These are phyloP conservation scores for Melanargia galathea DNA, from an alignment of 2,888 invertebrate species.

Conservation along the genomic window DNA sequence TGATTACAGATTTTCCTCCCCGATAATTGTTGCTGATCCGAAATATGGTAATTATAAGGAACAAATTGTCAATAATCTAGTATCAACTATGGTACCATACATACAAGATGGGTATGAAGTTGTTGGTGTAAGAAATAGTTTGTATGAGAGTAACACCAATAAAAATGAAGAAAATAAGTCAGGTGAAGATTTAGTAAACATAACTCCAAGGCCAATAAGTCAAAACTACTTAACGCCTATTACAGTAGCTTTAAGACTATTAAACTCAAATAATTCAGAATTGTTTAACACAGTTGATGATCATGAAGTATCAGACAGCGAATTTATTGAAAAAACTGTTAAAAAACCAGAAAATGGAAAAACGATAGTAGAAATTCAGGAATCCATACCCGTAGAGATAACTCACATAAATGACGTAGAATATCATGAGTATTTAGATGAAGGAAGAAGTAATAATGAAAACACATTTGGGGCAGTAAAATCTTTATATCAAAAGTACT, in stretches of 20 bases:
- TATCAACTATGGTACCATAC: slow-evolving; percentile 75
- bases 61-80: slow-evolving; percentile 66
- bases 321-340: slow-evolving; percentile 64
- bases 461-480: slow-evolving; percentile 56
- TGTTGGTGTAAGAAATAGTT: slow-evolving; percentile 61
- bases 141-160: slow-evolving; percentile 50
- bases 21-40: slow-evolving; percentile 75
- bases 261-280: slow-evolving; percentile 71
- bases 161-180: slow-evolving; percentile 43
- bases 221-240: slow-evolving; percentile 83
- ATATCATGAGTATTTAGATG: slow-evolving; percentile 71
- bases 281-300: slow-evolving; percentile 67
- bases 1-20: slow-evolving; percentile 65
- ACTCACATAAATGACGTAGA: slow-evolving; percentile 76
- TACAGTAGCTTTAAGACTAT: slow-evolving; percentile 81
- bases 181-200: slow-evolving; percentile 60
- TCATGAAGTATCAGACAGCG: slow-evolving; percentile 68
- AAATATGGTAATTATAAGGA: slow-evolving; percentile 57
- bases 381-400: slow-evolving; percentile 83
- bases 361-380: slow-evolving; percentile 84
- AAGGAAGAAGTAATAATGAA: slow-evolving; percentile 64
- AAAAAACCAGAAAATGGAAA: slow-evolving; percentile 67
- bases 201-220: slow-evolving; percentile 81
- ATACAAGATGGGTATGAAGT: slow-evolving; percentile 72
- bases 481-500: slow-evolving; percentile 62